phyloP scores from a whole-genome alignment of 2,888 invertebrate genomes.

The Pheosia gnoma region DNA sequence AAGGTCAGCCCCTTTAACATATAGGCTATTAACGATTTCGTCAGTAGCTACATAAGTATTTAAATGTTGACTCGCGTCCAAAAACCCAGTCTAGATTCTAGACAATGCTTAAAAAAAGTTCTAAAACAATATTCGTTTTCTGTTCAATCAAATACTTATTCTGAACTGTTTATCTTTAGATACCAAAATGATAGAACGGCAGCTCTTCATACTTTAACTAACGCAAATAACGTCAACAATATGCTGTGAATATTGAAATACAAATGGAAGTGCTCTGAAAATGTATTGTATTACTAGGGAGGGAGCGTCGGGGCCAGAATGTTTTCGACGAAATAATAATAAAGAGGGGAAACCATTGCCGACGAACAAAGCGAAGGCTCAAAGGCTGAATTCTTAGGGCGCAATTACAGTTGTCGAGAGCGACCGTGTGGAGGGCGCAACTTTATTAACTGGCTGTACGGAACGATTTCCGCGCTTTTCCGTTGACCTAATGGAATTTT shows the following conservation, averaged over 20 bases:
- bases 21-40: too few species aligned
- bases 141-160: not conserved
- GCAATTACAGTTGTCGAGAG: slow-evolving; percentile 61
- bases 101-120: not conserved
- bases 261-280: slow-evolving; percentile 50
- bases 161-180: slow-evolving; percentile 1
- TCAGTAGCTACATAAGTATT: too few species aligned
- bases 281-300: slow-evolving; percentile 47
- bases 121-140: not conserved
- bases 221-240: slow-evolving; percentile 26
- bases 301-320: slow-evolving; percentile 41
- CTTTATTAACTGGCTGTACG: slow-evolving; percentile 42
- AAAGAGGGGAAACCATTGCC: slow-evolving; percentile 51
- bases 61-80: too few species aligned
- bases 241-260: slow-evolving; percentile 49
- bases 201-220: slow-evolving; percentile 3
- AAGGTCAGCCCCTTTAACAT: too few species aligned
- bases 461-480: too few species aligned
- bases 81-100: not conserved
- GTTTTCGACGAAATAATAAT: slow-evolving; percentile 67
- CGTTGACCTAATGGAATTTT: too few species aligned
- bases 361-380: slow-evolving; percentile 64
- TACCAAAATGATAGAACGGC: slow-evolving; percentile 1
- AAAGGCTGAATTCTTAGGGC: slow-evolving; percentile 59
- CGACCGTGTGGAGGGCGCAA: slow-evolving; percentile 31